phyloP scores from a whole-genome alignment of 2,888 invertebrate genomes.

The Julus scandinavius region DNA sequence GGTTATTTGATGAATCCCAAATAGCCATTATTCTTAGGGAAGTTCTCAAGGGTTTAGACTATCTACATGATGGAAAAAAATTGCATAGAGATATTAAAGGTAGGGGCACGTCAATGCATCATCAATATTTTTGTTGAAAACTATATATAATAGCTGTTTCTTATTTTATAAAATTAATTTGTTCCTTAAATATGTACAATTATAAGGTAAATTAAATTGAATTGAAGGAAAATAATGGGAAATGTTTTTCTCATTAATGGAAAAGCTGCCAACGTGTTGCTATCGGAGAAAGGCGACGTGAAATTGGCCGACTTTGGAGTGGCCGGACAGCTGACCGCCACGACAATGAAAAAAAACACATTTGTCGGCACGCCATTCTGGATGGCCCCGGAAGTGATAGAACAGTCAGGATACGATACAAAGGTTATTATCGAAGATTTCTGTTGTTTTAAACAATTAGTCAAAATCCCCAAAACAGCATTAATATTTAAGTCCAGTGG shows the following conservation, averaged over 20 bases:
- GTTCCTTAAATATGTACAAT: too few relatives aligned
- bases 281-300: conserved; percentile 98
- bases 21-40: conserved; percentile 98
- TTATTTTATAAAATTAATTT: too few relatives aligned
- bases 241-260: neutral
- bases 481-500: too few relatives aligned
- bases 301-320: conserved; percentile 98
- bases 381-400: conserved; percentile 98
- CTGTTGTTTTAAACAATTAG: too few relatives aligned
- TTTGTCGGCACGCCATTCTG: conserved; percentile 97
- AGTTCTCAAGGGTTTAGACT: conserved; percentile 97
- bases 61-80: conserved; percentile 97
- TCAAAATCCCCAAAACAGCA: too few relatives aligned
- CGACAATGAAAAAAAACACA: conserved; percentile 91
- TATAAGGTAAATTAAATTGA: too few relatives aligned
- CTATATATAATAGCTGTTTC: too few relatives aligned
- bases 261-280: conserved; percentile 93
- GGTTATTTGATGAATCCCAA: conserved; percentile 98
- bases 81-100: conserved; percentile 98
- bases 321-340: conserved; percentile 89
- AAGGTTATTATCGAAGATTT: conserved; percentile 70
- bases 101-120: conserved; percentile 61
- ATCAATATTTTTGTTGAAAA: too few relatives aligned
- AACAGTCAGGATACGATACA: conserved; percentile 94
- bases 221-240: neutral